These are phyloP conservation scores for Drosophila mauritiana DNA, from an alignment of 1,140 invertebrate genomes.

Conservation along the genomic window DNA sequence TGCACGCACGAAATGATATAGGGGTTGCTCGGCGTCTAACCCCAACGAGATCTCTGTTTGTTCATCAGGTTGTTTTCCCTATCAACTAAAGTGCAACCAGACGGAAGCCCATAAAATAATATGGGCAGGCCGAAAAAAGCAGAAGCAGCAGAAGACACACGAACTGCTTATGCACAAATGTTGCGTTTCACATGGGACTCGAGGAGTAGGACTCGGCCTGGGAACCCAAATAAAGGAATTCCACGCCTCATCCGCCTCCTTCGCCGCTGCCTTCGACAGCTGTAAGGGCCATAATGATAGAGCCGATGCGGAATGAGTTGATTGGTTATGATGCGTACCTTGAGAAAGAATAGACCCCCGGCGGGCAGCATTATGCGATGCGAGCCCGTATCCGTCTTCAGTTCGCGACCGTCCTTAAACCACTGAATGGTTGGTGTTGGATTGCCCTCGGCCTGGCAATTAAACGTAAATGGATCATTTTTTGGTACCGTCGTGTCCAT, in stretches of 20 bases:
- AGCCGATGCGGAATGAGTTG: slow-evolving; percentile 32
- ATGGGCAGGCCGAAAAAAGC: slow-evolving; percentile 39
- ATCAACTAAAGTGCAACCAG: slow-evolving; percentile 73
- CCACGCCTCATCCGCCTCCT: slow-evolving; percentile 2
- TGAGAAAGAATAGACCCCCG: slow-evolving; percentile 90
- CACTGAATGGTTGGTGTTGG: slow-evolving; percentile 88
- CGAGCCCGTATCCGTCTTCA: slow-evolving; percentile 85
- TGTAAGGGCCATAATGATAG: slow-evolving; percentile 64
- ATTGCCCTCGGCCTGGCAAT: slow-evolving; percentile 89
- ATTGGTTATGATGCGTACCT: slow-evolving; percentile 85
- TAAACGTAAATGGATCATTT: slow-evolving; percentile 88
- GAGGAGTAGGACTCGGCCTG: slow-evolving; percentile 9
- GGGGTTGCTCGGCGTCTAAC: slow-evolving; percentile 28
- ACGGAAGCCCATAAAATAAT: slow-evolving; percentile 80
- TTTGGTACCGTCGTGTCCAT: slow-evolving; percentile 89
- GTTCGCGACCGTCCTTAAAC: slow-evolving; percentile 88
- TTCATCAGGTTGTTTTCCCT: slow-evolving; percentile 67
- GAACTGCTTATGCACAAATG: slow-evolving; percentile 70
- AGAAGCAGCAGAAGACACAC: background rate
- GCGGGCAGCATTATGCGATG: slow-evolving; percentile 87
- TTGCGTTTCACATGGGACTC: slow-evolving; percentile 67
- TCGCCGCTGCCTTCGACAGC: slow-evolving; percentile 31
- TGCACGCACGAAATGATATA: slow-evolving; percentile 65
- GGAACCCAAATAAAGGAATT: slow-evolving; percentile 27
- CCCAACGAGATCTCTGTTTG: slow-evolving; percentile 40